Base-by-base conservation (phyloP, 2,888 invertebrate genomes). In the Dicyrtoma fusca region DNA sequence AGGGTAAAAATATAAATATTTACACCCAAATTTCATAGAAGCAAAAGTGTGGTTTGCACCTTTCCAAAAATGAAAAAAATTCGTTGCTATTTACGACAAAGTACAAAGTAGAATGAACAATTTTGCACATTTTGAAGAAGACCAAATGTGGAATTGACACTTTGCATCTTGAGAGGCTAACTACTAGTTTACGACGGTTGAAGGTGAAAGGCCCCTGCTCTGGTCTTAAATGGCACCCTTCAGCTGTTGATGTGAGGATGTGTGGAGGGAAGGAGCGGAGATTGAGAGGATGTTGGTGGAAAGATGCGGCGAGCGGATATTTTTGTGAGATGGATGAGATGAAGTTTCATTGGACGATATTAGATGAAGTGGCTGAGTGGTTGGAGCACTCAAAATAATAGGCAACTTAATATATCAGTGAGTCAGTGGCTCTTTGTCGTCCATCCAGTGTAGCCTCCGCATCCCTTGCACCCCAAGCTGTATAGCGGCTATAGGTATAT, bases 291-390 rank as follows among this genome's bases (percentile, higher is more conserved):
- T 26, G 55, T n/a, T 5, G 3, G 57, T 26, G 13, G 25, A 25
- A 13, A 17, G 4, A 26, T 57, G 57, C 14, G 23, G 26, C 14
- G 5, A 59, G 59, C 14, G 59, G 59, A 59, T 59, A 59, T 59
- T 59, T 59, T 59, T 59, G 26, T 26, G 59, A 59, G 59, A 59
- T 59, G 59, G 59, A 59, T 59, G 59, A 59, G 59, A 59, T 59
- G 59, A 59, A 34, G 59, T 26, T 26, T 26, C 59, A 25, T 59
- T 34, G 26, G 14, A 17, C 17, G 59, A 59, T 59, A 59, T 59
- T 59, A 59, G 59, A 59, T 59, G 59, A 59, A 59, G 59, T 59
- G 59, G 34, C 34, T 59, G 59, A 59, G 59, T 59, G 55, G 55
- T 23, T 55, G 8, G 34, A 23, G 59, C 59, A 59, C 59, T 59